phyloP scores from a whole-genome alignment of 2,888 invertebrate species.

The Augiades crinisus region DNA sequence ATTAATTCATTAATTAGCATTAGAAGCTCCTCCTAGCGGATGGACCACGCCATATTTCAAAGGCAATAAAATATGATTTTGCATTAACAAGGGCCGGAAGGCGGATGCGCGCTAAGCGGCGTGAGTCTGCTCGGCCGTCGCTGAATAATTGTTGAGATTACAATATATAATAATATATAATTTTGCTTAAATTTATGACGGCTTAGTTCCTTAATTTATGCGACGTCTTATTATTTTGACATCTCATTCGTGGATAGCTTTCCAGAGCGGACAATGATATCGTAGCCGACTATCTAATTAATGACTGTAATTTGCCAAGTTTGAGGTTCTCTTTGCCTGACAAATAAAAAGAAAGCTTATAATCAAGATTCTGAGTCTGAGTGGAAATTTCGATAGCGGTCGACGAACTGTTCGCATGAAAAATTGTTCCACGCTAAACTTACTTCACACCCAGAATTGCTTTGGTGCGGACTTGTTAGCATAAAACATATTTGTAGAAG shows the following conservation, averaged over 20 bases:
- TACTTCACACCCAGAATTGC: neutral
- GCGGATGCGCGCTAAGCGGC: conserved; percentile 36
- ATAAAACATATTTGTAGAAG: neutral
- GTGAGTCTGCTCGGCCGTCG: conserved; percentile 30
- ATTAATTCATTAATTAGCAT: conserved; percentile 39
- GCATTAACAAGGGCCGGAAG: conserved; percentile 38
- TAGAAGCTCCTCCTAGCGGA: conserved; percentile 35
- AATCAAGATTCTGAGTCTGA: neutral
- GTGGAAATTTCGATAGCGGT: conserved; percentile 2
- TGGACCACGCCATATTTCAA: conserved; percentile 29
- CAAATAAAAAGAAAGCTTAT: conserved; percentile 7
- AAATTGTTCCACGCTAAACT: neutral
- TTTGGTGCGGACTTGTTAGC: neutral
- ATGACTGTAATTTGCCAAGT: conserved; percentile 38
- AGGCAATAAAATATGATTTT: conserved; percentile 48
- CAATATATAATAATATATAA: conserved; percentile 51
- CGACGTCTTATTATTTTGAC: conserved; percentile 68
- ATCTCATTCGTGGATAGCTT: conserved; percentile 54
- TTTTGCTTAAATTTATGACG: conserved; percentile 54
- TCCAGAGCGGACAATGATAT: conserved; percentile 32
- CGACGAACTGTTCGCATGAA: neutral
- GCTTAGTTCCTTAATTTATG: conserved; percentile 57
- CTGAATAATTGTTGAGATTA: conserved; percentile 67
- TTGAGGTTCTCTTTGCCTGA: conserved; percentile 1
- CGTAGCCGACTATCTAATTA: conserved; percentile 38